Evolutionary conservation across 2,888 invertebrate genomes (phyloP).

Genomic region (Malthinus flaveolus): DNA sequence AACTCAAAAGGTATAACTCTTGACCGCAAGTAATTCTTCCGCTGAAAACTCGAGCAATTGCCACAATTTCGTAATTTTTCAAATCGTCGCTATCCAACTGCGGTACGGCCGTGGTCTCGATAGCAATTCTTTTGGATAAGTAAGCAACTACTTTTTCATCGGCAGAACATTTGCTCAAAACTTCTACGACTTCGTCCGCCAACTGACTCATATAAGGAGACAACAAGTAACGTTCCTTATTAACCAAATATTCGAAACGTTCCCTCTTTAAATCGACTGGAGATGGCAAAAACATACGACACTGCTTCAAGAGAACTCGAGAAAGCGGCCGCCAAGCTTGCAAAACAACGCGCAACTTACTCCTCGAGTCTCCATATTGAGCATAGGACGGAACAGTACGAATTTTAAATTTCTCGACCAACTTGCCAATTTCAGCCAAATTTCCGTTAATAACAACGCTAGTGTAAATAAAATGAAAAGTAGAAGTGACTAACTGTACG

Average conservation of each 20-base stretch:
- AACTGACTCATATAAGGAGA: slow-evolving; percentile 70
- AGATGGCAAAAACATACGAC: slow-evolving; percentile 79
- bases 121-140: slow-evolving; percentile 66
- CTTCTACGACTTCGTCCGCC: slow-evolving; percentile 62
- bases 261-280: slow-evolving; percentile 75
- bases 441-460: slow-evolving; percentile 76
- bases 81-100: background rate
- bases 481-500: slow-evolving; percentile 88
- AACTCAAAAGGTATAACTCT: slow-evolving; percentile 56
- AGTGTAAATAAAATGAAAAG: slow-evolving; percentile 89
- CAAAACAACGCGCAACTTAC: slow-evolving; percentile 79
- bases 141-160: slow-evolving; percentile 72
- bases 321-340: slow-evolving; percentile 91
- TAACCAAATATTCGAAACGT: slow-evolving; percentile 82
- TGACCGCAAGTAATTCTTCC: slow-evolving; percentile 91
- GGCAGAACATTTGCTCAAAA: slow-evolving; percentile 44
- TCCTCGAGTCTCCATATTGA: slow-evolving; percentile 70
- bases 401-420: slow-evolving; percentile 77
- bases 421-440: slow-evolving; percentile 69
- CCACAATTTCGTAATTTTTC: background rate
- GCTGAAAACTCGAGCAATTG: slow-evolving; percentile 75
- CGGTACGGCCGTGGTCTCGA: background rate
- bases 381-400: slow-evolving; percentile 55
- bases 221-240: slow-evolving; percentile 58
- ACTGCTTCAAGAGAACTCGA: slow-evolving; percentile 77